phyloP scores from a whole-genome alignment of 2,888 invertebrate species.

The Gibbula magus region DNA sequence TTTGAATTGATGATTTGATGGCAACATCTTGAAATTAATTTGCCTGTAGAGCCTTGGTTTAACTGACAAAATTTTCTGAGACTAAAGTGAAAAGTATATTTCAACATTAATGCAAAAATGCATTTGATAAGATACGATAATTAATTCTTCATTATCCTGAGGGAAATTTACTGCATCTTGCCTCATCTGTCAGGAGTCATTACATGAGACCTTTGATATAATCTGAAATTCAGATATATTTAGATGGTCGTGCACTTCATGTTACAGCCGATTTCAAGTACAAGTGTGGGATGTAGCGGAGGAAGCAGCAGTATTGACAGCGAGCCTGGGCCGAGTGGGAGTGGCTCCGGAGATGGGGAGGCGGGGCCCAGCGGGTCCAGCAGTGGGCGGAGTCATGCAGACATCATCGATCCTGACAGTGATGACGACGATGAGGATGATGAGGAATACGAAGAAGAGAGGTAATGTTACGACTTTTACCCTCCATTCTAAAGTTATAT shows the following conservation, averaged over 20 bases:
- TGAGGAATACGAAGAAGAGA: slow-evolving; percentile 73
- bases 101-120: too few species aligned
- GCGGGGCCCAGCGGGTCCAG: background rate
- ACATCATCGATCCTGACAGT: slow-evolving; percentile 51
- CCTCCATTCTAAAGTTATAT: background rate
- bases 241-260: background rate
- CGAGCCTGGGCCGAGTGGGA: slow-evolving; percentile 1
- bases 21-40: too few species aligned
- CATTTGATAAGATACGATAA: too few species aligned
- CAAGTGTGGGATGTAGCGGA: slow-evolving; percentile 9
- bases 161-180: too few species aligned
- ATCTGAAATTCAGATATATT: too few species aligned
- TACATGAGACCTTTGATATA: too few species aligned
- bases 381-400: slow-evolving; percentile 11
- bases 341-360: slow-evolving; percentile 8
- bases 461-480: background rate
- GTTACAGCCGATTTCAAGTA: background rate
- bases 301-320: background rate
- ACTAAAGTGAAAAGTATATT: too few species aligned
- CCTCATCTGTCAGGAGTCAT: too few species aligned
- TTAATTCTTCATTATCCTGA: too few species aligned
- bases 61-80: too few species aligned
- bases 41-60: too few species aligned
- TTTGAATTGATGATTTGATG: too few species aligned
- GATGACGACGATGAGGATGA: slow-evolving; percentile 76